These are phyloP conservation scores for Pristionchus arcanus DNA, from an alignment of 2,888 invertebrate species.

Conservation along the genomic window DNA sequence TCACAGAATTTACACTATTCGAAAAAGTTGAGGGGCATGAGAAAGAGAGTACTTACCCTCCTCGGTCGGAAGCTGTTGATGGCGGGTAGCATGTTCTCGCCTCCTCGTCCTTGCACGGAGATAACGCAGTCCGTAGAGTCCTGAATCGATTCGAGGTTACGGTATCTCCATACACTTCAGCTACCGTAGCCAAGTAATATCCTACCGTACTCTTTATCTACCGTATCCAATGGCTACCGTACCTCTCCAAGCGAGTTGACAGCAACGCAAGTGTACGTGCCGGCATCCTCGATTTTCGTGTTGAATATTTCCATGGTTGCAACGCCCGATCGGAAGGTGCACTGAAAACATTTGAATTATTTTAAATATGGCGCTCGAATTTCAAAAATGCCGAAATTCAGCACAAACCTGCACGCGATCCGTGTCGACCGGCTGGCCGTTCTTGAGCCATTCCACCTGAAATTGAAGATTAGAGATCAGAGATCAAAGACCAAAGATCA, in stretches of 20 bases:
- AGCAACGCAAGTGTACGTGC: conserved; percentile 95
- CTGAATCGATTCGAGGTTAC: neutral
- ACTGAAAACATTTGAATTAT: conserved; percentile 87
- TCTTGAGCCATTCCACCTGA: conserved; percentile 84
- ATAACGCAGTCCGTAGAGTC: conserved; percentile 96
- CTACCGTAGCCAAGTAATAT: neutral
- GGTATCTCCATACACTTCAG: neutral
- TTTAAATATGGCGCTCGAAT: conserved; percentile 91
- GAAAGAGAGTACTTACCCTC: conserved; percentile 53
- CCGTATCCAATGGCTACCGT: neutral
- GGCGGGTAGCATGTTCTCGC: conserved; percentile 65
- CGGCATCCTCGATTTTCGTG: conserved; percentile 94
- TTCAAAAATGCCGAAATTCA: conserved; percentile 82
- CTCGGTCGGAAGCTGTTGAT: conserved; percentile 63
- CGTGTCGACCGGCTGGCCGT: conserved; percentile 92
- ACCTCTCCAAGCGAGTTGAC: conserved; percentile 93
- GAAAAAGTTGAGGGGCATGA: too few relatives aligned
- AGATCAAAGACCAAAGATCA: neutral
- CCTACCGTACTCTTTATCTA: neutral
- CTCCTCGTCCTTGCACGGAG: conserved; percentile 90
- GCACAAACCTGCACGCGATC: conserved; percentile 80
- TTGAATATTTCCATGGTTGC: conserved; percentile 96
- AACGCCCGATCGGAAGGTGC: conserved; percentile 94
- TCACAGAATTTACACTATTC: too few relatives aligned
- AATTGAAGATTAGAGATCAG: conserved; percentile 20